Conservation (phyloP, 2,113 vertebrate species). For the Hucho hucho region DNA sequence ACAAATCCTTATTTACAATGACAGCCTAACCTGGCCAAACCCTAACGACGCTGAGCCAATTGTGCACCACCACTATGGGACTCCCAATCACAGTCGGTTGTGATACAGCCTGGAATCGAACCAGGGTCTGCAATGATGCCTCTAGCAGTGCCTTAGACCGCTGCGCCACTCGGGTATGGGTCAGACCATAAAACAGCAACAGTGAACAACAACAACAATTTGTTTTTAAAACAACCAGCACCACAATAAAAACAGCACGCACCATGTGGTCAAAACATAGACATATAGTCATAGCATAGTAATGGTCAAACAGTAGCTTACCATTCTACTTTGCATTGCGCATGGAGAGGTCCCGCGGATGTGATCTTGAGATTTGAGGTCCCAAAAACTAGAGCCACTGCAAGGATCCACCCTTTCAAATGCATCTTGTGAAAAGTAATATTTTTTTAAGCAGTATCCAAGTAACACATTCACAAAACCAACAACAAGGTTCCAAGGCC, state of each 20-base stretch:
- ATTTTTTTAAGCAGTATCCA: not conserved
- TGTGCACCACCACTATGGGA: too few relatives aligned
- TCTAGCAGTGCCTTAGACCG: too few relatives aligned
- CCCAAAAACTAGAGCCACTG: slow-evolving; percentile 30
- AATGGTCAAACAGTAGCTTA: slow-evolving; percentile 32
- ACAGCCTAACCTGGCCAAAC: too few relatives aligned
- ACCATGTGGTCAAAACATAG: not conserved
- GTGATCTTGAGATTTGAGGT: slow-evolving; percentile 24
- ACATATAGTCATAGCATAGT: not conserved
- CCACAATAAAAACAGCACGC: not conserved
- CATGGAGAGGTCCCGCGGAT: slow-evolving; percentile 68
- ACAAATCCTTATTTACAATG: too few relatives aligned
- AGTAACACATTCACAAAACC: not conserved
- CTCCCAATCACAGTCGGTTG: too few relatives aligned
- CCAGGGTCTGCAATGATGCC: too few relatives aligned
- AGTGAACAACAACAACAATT: too few relatives aligned
- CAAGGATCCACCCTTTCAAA: slow-evolving; percentile 25
- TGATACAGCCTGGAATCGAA: too few relatives aligned
- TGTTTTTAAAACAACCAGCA: not conserved
- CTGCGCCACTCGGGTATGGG: too few relatives aligned
- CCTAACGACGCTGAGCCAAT: too few relatives aligned
- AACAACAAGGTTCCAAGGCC: not conserved
- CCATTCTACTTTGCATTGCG: slow-evolving; percentile 77
- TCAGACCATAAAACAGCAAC: too few relatives aligned
- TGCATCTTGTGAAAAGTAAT: slow-evolving; percentile 42